Conservation (phyloP, 2,888 invertebrate genomes). For the Glaucopsyche alexis region DNA sequence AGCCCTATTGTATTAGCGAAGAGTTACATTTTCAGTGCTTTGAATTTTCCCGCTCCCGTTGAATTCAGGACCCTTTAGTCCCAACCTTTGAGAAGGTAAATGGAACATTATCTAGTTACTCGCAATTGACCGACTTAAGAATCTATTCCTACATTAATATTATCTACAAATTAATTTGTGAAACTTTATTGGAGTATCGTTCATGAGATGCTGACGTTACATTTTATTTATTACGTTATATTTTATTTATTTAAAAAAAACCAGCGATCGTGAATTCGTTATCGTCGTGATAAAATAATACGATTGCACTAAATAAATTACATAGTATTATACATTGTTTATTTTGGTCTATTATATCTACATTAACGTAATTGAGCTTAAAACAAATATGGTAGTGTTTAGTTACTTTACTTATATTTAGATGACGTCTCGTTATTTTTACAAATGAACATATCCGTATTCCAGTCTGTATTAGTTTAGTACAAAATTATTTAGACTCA, state of each 20-base stretch:
- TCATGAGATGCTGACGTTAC: constrained; percentile 8
- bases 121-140: constrained; percentile 73
- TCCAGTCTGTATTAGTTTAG: constrained; percentile 18
- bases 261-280: constrained; percentile 2
- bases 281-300: constrained; percentile 7
- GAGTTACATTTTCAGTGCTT: too few relatives aligned
- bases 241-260: neutral
- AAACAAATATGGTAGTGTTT: constrained; percentile 15
- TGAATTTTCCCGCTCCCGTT: too few relatives aligned
- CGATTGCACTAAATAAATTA: constrained; percentile 22
- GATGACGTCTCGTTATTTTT: constrained; percentile 9
- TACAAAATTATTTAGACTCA: constrained; percentile 15
- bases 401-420: constrained; percentile 15
- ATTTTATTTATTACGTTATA: neutral
- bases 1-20: too few relatives aligned
- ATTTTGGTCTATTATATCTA: constrained; percentile 24
- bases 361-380: constrained; percentile 27
- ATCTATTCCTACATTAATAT: constrained; percentile 53
- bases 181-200: constrained; percentile 15
- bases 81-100: constrained; percentile 55
- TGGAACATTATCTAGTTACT: constrained; percentile 47
- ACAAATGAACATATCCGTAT: constrained; percentile 6
- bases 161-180: constrained; percentile 31
- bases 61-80: too few relatives aligned
- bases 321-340: neutral